phyloP scores from a whole-genome alignment of 2,888 invertebrate species.

The Sesamia inferens region DNA sequence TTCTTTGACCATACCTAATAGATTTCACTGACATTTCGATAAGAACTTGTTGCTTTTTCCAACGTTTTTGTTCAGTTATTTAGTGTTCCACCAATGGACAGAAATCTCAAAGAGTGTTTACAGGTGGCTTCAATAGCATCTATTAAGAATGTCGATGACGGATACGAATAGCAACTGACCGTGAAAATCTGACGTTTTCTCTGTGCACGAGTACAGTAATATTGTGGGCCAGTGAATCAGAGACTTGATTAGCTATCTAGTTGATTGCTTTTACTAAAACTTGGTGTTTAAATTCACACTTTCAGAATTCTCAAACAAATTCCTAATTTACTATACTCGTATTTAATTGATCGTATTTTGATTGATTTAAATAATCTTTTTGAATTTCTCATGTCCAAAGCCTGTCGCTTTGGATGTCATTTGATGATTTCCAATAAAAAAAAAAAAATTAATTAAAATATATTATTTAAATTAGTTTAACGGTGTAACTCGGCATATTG shows the following conservation, averaged over 20 bases:
- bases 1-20: conserved; percentile 39
- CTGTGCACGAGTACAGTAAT: conserved; percentile 65
- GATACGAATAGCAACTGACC: conserved; percentile 72
- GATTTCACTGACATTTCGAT: conserved; percentile 30
- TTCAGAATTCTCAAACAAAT: background rate
- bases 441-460: too few species aligned
- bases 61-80: conserved; percentile 32
- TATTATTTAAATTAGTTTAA: too few species aligned
- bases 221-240: conserved; percentile 45
- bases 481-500: too few species aligned
- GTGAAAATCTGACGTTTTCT: conserved; percentile 80
- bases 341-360: too few species aligned
- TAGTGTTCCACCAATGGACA: conserved; percentile 22
- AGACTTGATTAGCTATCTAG: background rate
- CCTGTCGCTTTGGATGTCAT: too few species aligned
- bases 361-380: too few species aligned
- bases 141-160: conserved; percentile 63
- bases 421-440: too few species aligned
- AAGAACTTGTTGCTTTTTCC: conserved; percentile 37
- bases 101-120: conserved; percentile 50
- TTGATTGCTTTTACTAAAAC: too few species aligned
- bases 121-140: conserved; percentile 46
- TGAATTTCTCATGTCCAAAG: too few species aligned
- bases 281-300: too few species aligned
- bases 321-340: background rate